Evolutionary conservation across 2,797 vertebrate genomes (phyloP).

Genomic region (Phrynocephalus vlangalii): DNA sequence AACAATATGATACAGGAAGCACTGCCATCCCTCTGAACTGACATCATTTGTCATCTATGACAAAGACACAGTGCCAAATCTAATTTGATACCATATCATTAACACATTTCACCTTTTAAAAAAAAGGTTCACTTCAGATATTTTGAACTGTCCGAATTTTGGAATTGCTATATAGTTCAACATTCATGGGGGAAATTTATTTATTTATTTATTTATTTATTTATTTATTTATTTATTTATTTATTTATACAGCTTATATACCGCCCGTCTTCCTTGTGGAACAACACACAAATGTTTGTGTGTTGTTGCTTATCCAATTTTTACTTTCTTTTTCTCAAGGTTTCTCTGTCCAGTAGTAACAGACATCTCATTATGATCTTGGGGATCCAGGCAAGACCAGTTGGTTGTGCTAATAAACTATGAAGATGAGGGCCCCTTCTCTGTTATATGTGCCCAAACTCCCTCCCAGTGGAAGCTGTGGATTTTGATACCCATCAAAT

Average conservation of each 20-base stretch:
- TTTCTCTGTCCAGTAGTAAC: not conserved
- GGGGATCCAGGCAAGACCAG: not conserved
- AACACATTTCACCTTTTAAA: not conserved
- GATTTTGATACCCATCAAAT: not conserved
- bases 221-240: no score
- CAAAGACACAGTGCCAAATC: not conserved
- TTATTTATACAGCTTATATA: no score
- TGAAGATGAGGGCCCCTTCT: not conserved
- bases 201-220: no score
- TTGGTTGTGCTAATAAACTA: not conserved
- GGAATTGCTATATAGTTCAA: not conserved
- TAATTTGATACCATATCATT: not conserved
- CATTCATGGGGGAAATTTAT: not conserved
- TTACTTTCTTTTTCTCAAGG: not conserved
- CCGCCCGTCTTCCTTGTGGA: no score
- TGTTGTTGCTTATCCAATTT: not conserved
- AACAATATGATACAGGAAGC: no score
- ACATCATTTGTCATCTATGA: no score
- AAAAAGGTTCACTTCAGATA: not conserved
- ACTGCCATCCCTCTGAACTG: no score
- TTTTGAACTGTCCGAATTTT: not conserved
- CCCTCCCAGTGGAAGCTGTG: not conserved
- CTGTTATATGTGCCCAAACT: not conserved
- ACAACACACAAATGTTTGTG: not conserved
- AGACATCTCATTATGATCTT: not conserved